Evolutionary conservation across 2,797 vertebrate species (phyloP), one percentile per base, ranked within the genome.

Genomic region (Coracias cyanogaster): DNA sequence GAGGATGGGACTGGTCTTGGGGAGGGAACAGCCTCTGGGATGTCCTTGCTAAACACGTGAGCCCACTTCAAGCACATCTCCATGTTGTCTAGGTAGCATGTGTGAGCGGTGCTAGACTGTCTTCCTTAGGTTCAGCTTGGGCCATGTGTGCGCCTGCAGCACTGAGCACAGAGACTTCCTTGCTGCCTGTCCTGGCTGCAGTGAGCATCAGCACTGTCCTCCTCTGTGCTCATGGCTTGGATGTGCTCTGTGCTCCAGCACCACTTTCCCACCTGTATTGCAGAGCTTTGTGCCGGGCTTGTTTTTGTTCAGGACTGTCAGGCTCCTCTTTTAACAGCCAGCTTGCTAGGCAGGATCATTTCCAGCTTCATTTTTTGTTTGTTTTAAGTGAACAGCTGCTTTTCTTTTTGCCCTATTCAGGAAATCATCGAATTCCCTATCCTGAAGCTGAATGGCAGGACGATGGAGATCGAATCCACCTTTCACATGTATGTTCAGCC

Each of bases 401-500:
- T 96, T 93, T 94, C 77, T 97, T 94, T 95, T 92, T 91, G 18
- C 65, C 62, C 57, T 89, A 39, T 97, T 70, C 79, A 98, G 98
- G 98, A 98, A 97, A 98, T 98, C 93, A 98, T 98, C 79, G 98
- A 98, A 82, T 98, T 98, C 97, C 98, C 98, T 72, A 98, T 98
- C 87, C 96, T 98, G 98, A 98, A 98, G 97, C 93, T 98, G 95
- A 98, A 98, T 94, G 98, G 98, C 94, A 98, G 98, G 95, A 98
- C 98, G 26, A 98, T 98, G 98, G 98, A 98, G 96, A 98, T 98
- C 12, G 98, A 98, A 92, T 98, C 98, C 81, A 98, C 98, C 78
- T 98, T 98, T 98, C 98, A 98, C 96, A 98, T 98, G 97, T 98
- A 98, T 96, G 98, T 98, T 97, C 98, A 98, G 98, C 98, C 98